Base-by-base conservation (phyloP, 2,888 invertebrate species). In the Thymelicus sylvestris region DNA sequence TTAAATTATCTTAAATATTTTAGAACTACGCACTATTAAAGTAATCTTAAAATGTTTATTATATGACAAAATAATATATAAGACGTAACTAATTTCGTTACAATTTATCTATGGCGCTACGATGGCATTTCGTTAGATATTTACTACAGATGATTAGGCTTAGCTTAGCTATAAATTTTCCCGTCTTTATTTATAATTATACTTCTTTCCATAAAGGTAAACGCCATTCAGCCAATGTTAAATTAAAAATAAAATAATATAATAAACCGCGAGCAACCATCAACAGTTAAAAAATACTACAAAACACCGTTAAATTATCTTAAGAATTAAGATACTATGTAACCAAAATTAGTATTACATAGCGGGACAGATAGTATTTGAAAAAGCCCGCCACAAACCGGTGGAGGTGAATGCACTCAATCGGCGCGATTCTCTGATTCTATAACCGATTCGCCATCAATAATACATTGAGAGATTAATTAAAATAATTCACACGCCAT, bases 391-490 rank as follows among this genome's bases (percentile, higher is more conserved):
- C 50, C 55, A 38, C 78, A 76, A 79, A 86, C 88, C 83, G 83
- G 87, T 86, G 74, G 77, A 78, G 88, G 83, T 87, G 81, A 86
- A 85, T 65, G 85, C 80, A 82, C 91, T 83, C 78, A 81, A 87
- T 86, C 82, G 86, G 81, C 83, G 81, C 82, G 80, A 74, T 77
- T 67, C 81, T 79, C 71, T 71, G 71, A 31, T 31, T 76, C 74
- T 63, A 77, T 73, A 78, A 72, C 67, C 70, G 71, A 74, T 75
- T 62, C 47, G 15, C 57, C 57, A 59, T 69, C 69, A 69, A 64
- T 57, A 69, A 69, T 57, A 57, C 64, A 64, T 64, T 64, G 67
- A 38, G 12, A 60, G 60, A 69, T 59, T 64, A 59, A 64, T 69
- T 55, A 63, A 57, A 68, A 63, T 24, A 63, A 38, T 59, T 66